phyloP scores from a whole-genome alignment of 2,113 vertebrate genomes.

The Bombycilla garrulus region DNA sequence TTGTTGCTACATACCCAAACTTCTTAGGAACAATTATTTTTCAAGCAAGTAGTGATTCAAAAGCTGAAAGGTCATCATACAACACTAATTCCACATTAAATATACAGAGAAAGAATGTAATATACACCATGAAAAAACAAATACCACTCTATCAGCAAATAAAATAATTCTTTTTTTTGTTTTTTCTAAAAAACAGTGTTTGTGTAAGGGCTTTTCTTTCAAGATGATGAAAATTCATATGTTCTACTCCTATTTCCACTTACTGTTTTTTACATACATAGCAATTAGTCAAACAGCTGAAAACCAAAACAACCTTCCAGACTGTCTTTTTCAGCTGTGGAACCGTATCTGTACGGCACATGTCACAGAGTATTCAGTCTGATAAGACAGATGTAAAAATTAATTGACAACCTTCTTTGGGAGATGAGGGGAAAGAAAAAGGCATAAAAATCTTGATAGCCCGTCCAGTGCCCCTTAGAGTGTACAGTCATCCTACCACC shows the following conservation, averaged over 20 bases:
- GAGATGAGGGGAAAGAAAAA: background rate
- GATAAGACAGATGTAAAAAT: background rate
- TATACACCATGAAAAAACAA: background rate
- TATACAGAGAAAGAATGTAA: background rate
- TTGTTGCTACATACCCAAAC: background rate
- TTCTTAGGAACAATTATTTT: background rate
- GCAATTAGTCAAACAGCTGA: background rate
- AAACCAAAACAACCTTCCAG: background rate
- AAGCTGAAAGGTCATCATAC: background rate
- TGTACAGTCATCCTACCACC: background rate
- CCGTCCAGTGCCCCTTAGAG: background rate
- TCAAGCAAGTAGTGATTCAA: background rate
- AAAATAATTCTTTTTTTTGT: background rate
- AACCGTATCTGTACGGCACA: background rate
- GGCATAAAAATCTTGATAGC: background rate
- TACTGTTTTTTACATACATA: background rate
- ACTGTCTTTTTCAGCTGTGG: background rate
- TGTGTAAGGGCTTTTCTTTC: background rate
- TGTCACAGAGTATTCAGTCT: background rate
- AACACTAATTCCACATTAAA: background rate
- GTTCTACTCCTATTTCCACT: background rate
- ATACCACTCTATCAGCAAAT: background rate
- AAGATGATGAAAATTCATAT: background rate
- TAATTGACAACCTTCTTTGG: background rate
- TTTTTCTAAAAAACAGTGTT: background rate